Evolutionary conservation across 2,797 vertebrate genomes (phyloP).

Genomic region (Platalea minor): DNA sequence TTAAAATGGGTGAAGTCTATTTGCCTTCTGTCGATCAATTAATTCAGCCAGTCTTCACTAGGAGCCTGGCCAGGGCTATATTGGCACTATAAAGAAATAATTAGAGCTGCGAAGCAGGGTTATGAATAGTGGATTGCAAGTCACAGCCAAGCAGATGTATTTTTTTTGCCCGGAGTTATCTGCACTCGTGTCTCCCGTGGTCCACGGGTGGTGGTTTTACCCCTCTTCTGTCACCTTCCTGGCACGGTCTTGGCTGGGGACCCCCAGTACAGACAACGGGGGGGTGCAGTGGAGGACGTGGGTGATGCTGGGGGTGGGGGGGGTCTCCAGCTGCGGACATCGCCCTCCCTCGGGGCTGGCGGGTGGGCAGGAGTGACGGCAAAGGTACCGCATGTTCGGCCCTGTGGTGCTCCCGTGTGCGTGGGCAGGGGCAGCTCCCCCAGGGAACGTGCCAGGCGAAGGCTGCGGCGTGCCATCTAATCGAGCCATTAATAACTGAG

Average conservation of each 20-base stretch:
- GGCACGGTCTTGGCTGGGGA: neutral
- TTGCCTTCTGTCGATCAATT: conserved; percentile 29
- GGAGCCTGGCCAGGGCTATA: neutral
- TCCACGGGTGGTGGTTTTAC: neutral
- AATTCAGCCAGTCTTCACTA: neutral
- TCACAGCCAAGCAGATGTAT: neutral
- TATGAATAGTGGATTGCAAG: neutral
- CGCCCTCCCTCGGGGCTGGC: rapidly evolving
- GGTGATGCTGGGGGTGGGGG: neutral
- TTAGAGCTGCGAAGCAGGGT: neutral
- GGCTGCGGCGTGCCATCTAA: neutral
- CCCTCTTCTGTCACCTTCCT: neutral
- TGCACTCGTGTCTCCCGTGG: neutral
- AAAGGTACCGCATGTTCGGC: rapidly evolving
- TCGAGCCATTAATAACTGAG: neutral
- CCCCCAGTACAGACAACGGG: neutral
- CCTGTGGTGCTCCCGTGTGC: rapidly evolving
- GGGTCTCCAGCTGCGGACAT: neutral
- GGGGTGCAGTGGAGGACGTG: neutral
- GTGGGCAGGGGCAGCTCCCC: neutral
- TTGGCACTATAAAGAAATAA: neutral
- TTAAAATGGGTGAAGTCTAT: neutral
- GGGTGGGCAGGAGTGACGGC: neutral
- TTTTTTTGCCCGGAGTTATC: neutral
- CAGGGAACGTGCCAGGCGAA: neutral